Evolutionary conservation across 2,797 vertebrate species (phyloP).

Genomic region (Mus spretus): DNA sequence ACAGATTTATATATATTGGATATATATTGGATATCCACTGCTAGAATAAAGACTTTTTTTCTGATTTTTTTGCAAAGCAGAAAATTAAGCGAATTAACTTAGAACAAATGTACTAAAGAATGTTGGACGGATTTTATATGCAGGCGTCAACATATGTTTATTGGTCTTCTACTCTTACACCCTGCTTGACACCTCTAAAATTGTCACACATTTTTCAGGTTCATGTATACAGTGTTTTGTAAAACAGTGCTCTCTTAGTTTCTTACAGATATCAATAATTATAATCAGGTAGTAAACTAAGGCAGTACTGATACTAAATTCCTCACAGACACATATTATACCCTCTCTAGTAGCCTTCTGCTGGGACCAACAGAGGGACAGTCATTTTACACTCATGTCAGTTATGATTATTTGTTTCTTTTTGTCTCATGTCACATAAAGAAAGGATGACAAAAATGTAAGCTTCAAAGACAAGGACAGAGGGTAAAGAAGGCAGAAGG

Average conservation of each 20-base stretch:
- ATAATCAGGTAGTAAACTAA: neutral
- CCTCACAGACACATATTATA: neutral
- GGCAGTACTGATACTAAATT: neutral
- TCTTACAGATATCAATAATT: neutral
- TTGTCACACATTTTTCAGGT: neutral
- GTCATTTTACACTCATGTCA: neutral
- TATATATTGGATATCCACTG: neutral
- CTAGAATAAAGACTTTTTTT: neutral
- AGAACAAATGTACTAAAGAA: neutral
- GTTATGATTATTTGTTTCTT: neutral
- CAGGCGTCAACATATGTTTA: neutral
- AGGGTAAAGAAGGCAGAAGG: rapidly evolving
- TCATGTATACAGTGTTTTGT: neutral
- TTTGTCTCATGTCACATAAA: neutral
- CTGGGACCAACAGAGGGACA: neutral
- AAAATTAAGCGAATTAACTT: neutral
- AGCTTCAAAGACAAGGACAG: neutral
- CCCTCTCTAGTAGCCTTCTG: rapidly evolving
- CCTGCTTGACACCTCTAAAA: neutral
- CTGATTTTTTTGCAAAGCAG: neutral
- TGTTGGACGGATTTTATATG: neutral
- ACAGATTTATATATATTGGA: no score
- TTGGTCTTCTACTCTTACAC: neutral
- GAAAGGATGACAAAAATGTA: neutral
- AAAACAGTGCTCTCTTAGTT: neutral